These are phyloP conservation scores for Gonioctena quinquepunctata DNA, from an alignment of 1,140 invertebrate species.

Conservation along the genomic window DNA sequence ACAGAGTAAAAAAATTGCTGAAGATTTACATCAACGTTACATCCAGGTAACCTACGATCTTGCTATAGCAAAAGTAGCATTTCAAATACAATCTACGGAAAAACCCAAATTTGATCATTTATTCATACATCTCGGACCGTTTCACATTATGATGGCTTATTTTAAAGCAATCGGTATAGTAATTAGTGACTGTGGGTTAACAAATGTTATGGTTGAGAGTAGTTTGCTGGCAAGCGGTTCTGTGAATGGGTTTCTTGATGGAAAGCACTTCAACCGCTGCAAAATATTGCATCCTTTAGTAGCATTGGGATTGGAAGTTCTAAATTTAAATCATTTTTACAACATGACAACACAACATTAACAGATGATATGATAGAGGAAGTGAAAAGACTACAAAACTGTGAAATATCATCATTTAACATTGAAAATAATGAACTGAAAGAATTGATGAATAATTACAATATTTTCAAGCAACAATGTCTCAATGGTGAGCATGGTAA, in stretches of 20 bases:
- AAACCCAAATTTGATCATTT: conserved; percentile 28
- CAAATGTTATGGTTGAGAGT: conserved; percentile 48
- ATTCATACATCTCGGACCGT: conserved; percentile 51
- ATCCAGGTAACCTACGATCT: conserved; percentile 39
- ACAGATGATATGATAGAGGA: conserved; percentile 14
- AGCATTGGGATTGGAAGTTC: conserved; percentile 36
- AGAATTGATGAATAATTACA: conserved; percentile 36
- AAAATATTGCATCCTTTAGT: conserved; percentile 46
- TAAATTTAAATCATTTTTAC: conserved; percentile 33
- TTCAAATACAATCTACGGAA: conserved; percentile 46
- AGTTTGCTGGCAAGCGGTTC: conserved; percentile 45
- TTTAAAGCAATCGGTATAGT: conserved; percentile 50
- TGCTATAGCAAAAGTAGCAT: conserved; percentile 43
- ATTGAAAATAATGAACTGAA: conserved; percentile 22
- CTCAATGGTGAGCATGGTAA: conserved; percentile 43
- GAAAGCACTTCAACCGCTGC: conserved; percentile 40
- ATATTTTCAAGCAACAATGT: conserved; percentile 33
- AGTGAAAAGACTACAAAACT: conserved; percentile 5
- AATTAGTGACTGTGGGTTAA: conserved; percentile 47
- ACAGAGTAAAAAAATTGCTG: conserved; percentile 12
- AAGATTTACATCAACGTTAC: conserved; percentile 18
- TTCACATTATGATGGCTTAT: conserved; percentile 52
- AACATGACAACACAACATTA: conserved; percentile 24
- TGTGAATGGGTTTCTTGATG: conserved; percentile 44
- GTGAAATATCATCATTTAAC: conserved; percentile 14